phyloP scores from a whole-genome alignment of 1,140 invertebrate species.

The Leguminivora glycinivorella region DNA sequence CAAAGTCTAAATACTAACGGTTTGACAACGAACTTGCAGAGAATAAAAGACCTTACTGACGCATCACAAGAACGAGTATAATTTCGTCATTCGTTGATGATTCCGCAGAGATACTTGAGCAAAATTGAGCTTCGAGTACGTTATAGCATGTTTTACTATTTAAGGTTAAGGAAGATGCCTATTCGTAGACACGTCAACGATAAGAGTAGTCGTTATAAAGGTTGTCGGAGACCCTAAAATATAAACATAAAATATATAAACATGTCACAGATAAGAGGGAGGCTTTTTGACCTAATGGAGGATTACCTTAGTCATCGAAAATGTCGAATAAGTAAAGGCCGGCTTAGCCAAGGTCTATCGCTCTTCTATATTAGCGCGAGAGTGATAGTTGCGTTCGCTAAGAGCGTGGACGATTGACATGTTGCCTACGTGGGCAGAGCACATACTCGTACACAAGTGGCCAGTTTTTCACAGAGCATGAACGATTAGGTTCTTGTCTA shows the following conservation, averaged over 20 bases:
- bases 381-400: too few species aligned
- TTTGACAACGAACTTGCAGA: not conserved
- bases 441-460: too few species aligned
- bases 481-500: too few species aligned
- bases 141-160: slow-evolving; percentile 48
- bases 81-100: not conserved
- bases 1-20: not conserved
- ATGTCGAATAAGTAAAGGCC: too few species aligned
- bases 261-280: slow-evolving; percentile 72
- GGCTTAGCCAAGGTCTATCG: too few species aligned
- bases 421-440: too few species aligned
- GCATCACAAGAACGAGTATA: slow-evolving; percentile 35
- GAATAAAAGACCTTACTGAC: slow-evolving; percentile 34
- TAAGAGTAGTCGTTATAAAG: slow-evolving; percentile 71
- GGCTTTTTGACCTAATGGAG: slow-evolving; percentile 71
- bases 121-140: slow-evolving; percentile 32
- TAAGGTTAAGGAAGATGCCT: slow-evolving; percentile 54
- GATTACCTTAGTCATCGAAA: slow-evolving; percentile 55
- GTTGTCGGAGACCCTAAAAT: slow-evolving; percentile 71
- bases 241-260: slow-evolving; percentile 74
- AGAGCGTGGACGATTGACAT: too few species aligned
- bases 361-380: too few species aligned
- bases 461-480: too few species aligned
- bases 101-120: slow-evolving; percentile 25
- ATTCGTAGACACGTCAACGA: slow-evolving; percentile 59